Evolutionary conservation across 2,113 vertebrate species (phyloP).

Genomic region (Equus quagga): DNA sequence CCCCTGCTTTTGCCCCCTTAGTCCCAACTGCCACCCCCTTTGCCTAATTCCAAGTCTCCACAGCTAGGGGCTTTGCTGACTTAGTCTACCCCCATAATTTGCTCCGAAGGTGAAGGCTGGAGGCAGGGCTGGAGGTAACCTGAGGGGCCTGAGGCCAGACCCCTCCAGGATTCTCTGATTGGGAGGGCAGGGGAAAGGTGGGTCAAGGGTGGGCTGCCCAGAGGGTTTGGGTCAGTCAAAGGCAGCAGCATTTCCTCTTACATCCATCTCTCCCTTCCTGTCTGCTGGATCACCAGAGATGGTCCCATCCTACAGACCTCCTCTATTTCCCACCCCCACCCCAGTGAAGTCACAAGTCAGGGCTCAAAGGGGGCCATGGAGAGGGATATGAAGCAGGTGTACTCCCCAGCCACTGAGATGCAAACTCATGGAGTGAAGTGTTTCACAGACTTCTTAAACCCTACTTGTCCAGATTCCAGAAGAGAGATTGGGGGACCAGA

Average conservation of each 20-base stretch:
- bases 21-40: not conserved
- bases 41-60: not conserved
- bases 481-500: not conserved
- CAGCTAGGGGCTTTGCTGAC: not conserved
- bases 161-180: not conserved
- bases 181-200: not conserved
- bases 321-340: not conserved
- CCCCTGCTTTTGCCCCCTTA: conserved; percentile 43
- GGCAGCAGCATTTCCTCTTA: not conserved
- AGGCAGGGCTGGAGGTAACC: not conserved
- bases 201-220: not conserved
- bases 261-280: not conserved
- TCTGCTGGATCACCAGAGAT: not conserved
- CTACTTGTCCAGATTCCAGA: not conserved
- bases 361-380: not conserved
- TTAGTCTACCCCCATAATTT: not conserved
- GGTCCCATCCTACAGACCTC: not conserved
- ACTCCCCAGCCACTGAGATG: not conserved
- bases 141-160: not conserved
- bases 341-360: conserved; percentile 8
- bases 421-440: not conserved
- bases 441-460: not conserved
- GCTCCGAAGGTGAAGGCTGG: not conserved
- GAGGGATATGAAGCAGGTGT: not conserved
- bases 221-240: not conserved